A percentile compares a stretch with the other conserved stretches of the same genome.
Conservation (phyloP, 2,113 vertebrate species). For the Dolichotis patagonum region DNA sequence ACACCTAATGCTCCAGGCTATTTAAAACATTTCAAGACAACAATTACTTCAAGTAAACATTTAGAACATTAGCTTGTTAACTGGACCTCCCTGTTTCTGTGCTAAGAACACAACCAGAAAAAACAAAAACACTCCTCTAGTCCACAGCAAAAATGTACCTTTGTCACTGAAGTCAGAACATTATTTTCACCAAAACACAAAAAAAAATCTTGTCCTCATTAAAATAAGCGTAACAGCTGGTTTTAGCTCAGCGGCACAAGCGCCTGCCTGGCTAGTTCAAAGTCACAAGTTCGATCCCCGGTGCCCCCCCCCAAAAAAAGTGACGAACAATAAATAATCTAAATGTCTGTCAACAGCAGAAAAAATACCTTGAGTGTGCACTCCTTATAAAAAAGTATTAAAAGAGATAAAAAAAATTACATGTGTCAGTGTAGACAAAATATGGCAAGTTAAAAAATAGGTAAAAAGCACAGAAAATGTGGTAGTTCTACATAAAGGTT, state of each 20-base stretch:
- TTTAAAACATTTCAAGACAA: conserved; percentile 69
- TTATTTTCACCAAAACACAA: conserved; percentile 57
- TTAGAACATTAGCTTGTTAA: conserved; percentile 71
- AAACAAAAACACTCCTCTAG: background rate
- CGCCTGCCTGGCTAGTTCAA: too few relatives aligned
- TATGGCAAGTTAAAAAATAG: background rate
- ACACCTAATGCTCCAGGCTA: conserved; percentile 45
- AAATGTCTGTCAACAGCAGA: background rate
- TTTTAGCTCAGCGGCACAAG: too few relatives aligned
- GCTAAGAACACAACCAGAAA: conserved; percentile 46
- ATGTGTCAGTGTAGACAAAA: background rate
- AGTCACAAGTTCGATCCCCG: too few relatives aligned
- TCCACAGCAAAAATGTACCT: conserved; percentile 50
- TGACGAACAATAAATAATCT: background rate
- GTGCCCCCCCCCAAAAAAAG: background rate
- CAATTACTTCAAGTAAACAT: conserved; percentile 56
- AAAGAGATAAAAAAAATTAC: conserved; percentile 33
- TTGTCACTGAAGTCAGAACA: conserved; percentile 42
- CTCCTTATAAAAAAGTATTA: conserved; percentile 10
- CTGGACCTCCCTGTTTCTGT: conserved; percentile 61
- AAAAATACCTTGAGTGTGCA: background rate
- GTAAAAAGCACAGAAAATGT: conserved; percentile 15
- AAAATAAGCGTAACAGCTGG: conserved; percentile 33
- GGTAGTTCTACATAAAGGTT: background rate
- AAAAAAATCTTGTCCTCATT: conserved; percentile 54